Base-by-base conservation (phyloP, 2,888 invertebrate genomes). In the Exocentrus adspersus region DNA sequence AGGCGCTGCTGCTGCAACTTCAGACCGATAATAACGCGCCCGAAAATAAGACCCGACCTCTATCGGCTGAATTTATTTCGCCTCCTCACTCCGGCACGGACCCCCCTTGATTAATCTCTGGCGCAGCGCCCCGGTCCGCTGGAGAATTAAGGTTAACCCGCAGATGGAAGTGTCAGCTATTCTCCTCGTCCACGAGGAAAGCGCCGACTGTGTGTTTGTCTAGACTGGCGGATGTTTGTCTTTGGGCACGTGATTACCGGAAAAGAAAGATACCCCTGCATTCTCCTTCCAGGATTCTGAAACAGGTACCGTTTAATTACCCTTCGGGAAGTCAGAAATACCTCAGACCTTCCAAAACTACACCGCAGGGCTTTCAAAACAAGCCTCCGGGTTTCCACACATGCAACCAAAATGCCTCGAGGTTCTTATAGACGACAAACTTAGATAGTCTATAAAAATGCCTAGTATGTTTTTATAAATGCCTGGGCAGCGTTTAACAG, bases 1-100 rank as follows among this genome's bases (percentile, higher is more conserved):
- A 80, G 78, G 72, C 71, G 73, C 67, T 77, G 77, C 75, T 70
- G 73, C 67, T 77, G 77, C 75, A 78, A 79, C 77, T 75, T 77
- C 75, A 68, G 62, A 62, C 73, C 66, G 73, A 74, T 75, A 75
- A 75, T 74, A 75, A 74, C 70, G 72, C 69, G 69, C 57, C 69
- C 53, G 70, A 70, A 72, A 73, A 71, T 68, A 67, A 71, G 67
- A 69, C 66, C n/a, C 65, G 70, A 70, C 61, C 70, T 66, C 66
- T 67, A 60, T 65, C 63, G 67, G 69, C 67, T 61, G 68, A 67
- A 66, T 69, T 69, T 72, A 70, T 62, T 58, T 65, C 64, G 66
- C 52, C 61, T 63, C 14, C 1, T 37, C 37, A 12, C n/a, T 28
- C 42, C 14, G 5, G 17, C 24, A 6, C 51, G 24, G 19, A 21